Conservation (phyloP, 2,113 vertebrate genomes). For the Cottus gobio region DNA sequence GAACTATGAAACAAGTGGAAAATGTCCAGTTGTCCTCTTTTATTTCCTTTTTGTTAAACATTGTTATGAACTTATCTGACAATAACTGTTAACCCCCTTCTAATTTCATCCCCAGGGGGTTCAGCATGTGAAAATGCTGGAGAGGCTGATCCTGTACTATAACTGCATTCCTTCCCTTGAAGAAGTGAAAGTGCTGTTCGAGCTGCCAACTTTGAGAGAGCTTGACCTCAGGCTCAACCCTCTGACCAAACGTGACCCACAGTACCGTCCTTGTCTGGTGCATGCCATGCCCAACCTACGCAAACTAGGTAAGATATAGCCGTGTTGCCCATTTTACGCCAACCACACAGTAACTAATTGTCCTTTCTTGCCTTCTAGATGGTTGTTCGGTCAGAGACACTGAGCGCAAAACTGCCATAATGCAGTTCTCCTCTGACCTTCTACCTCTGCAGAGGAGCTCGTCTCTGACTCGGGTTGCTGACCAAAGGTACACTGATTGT, state of each 20-base stretch:
- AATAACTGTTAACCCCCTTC: rapidly evolving
- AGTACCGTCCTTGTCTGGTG: constrained; percentile 83
- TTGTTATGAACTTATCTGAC: neutral
- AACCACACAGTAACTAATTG: neutral
- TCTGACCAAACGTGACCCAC: constrained; percentile 76
- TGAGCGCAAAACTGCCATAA: constrained; percentile 80
- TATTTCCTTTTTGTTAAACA: neutral
- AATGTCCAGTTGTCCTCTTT: neutral
- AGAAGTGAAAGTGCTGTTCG: constrained; percentile 80
- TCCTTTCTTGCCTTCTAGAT: constrained; percentile 66
- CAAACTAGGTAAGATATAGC: constrained; percentile 77
- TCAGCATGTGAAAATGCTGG: constrained; percentile 80
- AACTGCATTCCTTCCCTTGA: constrained; percentile 84
- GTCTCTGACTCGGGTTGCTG: constrained; percentile 32
- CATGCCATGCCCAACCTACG: constrained; percentile 81
- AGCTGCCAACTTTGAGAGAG: constrained; percentile 75
- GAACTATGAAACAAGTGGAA: neutral
- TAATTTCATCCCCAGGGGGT: constrained; percentile 77
- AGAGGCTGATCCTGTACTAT: constrained; percentile 87
- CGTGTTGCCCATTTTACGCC: neutral
- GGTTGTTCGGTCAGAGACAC: constrained; percentile 81
- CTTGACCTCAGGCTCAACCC: constrained; percentile 89
- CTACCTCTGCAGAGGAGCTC: constrained; percentile 49
- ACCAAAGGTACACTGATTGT: constrained; percentile 50
- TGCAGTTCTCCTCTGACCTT: constrained; percentile 80